Evolutionary conservation across 2,888 invertebrate species (phyloP).

Genomic region (Rhagonycha fulva): DNA sequence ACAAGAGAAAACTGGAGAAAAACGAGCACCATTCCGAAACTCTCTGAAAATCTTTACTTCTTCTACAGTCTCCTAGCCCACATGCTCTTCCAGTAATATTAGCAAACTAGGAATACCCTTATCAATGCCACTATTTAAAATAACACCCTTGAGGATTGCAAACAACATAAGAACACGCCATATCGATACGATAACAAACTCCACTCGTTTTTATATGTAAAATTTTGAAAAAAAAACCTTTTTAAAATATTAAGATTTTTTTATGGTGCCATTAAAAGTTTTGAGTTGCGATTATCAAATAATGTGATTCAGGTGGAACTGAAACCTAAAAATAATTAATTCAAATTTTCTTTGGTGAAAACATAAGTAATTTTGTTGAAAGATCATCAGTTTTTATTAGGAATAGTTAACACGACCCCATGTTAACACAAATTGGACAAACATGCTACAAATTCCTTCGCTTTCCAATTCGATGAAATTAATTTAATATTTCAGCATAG

Average conservation of each 20-base stretch:
- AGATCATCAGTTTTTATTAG: not conserved
- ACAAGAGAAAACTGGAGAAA: not conserved
- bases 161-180: conserved; percentile 11
- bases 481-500: not conserved
- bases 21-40: not conserved
- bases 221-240: not conserved
- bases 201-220: not conserved
- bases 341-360: too few species aligned
- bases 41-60: not conserved
- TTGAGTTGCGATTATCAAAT: not conserved
- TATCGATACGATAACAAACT: conserved; percentile 17
- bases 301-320: not conserved
- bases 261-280: not conserved
- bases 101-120: conserved; percentile 22
- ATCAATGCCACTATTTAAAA: conserved; percentile 19
- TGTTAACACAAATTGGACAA: not conserved
- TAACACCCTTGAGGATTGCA: conserved; percentile 11
- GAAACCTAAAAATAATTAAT: too few species aligned
- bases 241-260: not conserved
- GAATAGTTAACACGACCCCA: not conserved
- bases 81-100: not conserved
- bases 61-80: not conserved
- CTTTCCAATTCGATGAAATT: not conserved
- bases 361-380: too few species aligned
- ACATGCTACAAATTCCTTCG: not conserved